Conservation (phyloP, 2,797 vertebrate species). For the Dallia pectoralis region DNA sequence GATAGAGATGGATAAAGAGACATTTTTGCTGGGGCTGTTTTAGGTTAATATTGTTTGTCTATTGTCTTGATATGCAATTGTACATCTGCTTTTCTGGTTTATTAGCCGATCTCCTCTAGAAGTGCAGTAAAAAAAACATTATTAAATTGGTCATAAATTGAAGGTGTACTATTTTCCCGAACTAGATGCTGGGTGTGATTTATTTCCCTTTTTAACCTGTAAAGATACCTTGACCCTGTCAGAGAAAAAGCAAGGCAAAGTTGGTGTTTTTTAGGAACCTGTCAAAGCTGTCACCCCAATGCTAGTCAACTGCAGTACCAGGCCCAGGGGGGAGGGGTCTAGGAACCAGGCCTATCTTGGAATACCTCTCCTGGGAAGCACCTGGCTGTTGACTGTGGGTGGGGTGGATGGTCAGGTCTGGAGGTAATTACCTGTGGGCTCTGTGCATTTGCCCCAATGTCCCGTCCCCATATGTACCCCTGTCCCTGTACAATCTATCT, state of each 20-base stretch:
- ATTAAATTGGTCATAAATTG: not conserved
- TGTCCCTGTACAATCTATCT: too few species aligned
- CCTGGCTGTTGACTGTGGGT: slow-evolving; percentile 33
- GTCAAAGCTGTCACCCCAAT: slow-evolving; percentile 66
- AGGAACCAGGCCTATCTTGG: slow-evolving; percentile 65
- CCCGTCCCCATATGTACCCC: slow-evolving; percentile 56
- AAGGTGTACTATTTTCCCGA: not conserved
- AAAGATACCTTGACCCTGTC: slow-evolving; percentile 10
- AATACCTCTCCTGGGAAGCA: slow-evolving; percentile 40
- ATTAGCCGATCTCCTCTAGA: not conserved
- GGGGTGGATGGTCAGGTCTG: slow-evolving; percentile 9
- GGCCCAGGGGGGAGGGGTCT: slow-evolving; percentile 59
- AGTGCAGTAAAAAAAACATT: not conserved
- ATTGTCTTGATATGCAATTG: not conserved
- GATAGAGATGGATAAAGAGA: not conserved
- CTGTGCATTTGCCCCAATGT: slow-evolving; percentile 45
- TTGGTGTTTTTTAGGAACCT: slow-evolving; percentile 63
- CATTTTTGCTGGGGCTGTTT: slow-evolving; percentile 15
- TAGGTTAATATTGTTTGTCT: not conserved
- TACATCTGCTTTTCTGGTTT: not conserved
- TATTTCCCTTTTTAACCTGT: not conserved
- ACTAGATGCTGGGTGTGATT: not conserved
- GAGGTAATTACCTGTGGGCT: not conserved
- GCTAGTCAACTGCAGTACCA: slow-evolving; percentile 66
- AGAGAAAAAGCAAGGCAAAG: slow-evolving; percentile 44